Percentiles rank a stretch among this genome's conserved stretches.
phyloP scores from a whole-genome alignment of 2,113 vertebrate species.

The Pantherophis guttatus region DNA sequence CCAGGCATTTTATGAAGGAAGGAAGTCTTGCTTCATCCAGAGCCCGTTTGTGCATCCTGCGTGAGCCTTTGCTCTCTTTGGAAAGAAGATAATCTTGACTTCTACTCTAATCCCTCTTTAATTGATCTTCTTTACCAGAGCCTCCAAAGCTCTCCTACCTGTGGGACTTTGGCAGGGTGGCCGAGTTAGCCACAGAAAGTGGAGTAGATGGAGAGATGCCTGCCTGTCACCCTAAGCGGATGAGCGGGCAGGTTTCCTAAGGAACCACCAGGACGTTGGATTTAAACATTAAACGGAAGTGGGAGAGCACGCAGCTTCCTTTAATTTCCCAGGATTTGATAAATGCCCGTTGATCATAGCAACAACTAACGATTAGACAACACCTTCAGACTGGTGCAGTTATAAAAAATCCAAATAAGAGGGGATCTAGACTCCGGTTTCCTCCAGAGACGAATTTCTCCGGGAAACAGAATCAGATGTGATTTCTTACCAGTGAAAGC shows the following conservation, averaged over 20 bases:
- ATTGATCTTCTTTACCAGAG: not conserved
- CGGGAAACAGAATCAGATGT: not conserved
- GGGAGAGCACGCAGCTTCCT: not conserved
- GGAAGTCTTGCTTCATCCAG: not conserved
- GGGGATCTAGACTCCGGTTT: not conserved
- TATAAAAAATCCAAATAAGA: not conserved
- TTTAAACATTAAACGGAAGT: not conserved
- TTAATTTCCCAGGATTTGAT: not conserved
- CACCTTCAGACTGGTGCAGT: not conserved
- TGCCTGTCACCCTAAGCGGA: not conserved
- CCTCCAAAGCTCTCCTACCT: not conserved
- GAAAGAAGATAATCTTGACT: not conserved
- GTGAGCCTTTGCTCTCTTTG: not conserved
- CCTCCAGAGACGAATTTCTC: not conserved
- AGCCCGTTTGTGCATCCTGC: not conserved
- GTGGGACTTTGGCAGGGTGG: not conserved
- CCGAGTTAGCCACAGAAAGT: not conserved
- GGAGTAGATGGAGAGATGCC: not conserved
- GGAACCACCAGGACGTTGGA: not conserved
- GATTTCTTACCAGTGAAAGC: not conserved
- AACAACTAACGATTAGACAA: not conserved
- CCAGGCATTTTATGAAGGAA: not conserved
- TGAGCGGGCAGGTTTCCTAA: not conserved
- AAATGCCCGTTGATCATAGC: not conserved
- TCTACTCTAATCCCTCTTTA: not conserved